Conservation (phyloP, 1,140 invertebrate genomes). For the Phenacoccus solenopsis region DNA sequence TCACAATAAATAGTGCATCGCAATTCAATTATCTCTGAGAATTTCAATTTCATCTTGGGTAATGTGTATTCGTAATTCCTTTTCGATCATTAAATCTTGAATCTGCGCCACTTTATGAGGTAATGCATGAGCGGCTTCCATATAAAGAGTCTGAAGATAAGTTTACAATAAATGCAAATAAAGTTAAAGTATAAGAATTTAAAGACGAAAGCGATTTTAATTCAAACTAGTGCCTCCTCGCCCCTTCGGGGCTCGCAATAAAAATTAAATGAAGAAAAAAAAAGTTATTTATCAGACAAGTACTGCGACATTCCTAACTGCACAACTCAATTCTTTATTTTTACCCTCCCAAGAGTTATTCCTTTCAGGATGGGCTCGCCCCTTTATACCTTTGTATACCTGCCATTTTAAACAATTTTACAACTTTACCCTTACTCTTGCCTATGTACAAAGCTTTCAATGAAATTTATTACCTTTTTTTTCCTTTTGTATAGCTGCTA, state of each 20-base stretch:
- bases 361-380: too few species aligned
- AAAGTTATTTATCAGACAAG: neutral
- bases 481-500: too few species aligned
- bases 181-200: too few species aligned
- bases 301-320: too few species aligned
- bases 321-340: too few species aligned
- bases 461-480: too few species aligned
- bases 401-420: too few species aligned
- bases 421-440: neutral
- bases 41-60: slow-evolving; percentile 55
- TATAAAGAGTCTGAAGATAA: slow-evolving; percentile 40
- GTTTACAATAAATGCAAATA: too few species aligned
- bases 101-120: slow-evolving; percentile 42
- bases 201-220: neutral
- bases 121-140: slow-evolving; percentile 38
- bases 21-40: slow-evolving; percentile 36
- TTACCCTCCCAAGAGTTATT: too few species aligned
- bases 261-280: neutral
- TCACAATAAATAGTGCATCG: too few species aligned
- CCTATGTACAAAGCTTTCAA: neutral
- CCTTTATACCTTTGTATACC: too few species aligned
- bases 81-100: slow-evolving; percentile 55
- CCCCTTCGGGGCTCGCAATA: too few species aligned
- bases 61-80: slow-evolving; percentile 52
- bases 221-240: neutral